Base-by-base conservation (phyloP, 2,888 invertebrate species). In the Eilema depressum region DNA sequence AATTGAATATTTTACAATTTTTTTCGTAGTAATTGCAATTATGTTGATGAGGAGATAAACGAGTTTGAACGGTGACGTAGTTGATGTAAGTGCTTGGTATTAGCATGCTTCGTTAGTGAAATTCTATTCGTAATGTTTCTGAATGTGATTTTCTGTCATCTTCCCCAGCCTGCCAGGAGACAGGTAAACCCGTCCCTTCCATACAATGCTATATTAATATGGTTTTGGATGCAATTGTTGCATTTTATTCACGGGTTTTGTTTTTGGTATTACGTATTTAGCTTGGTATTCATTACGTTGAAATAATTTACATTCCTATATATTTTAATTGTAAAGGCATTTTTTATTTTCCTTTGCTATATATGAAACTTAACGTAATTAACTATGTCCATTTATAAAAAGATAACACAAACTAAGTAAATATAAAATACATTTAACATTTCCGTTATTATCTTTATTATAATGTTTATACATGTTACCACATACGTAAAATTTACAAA, bases 131-230 rank as follows among this genome's bases (percentile, higher is more conserved):
- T 94, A 93, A 91, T 93, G 91, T 92, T 93, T 95, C 95, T 95
- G 95, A 95, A 95, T 95, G 95, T 95, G 94, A 92, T 93, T 92
- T 95, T 95, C 93, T 95, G 92, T 95, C 91, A 88, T 95, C 95
- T 95, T 95, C 84, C 94, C 86, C 95, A 95, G 95, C 95, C 95
- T 95, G 95, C 95, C 95, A 95, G 95, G 95, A 95, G 88, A 93
- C 95, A 95, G 95, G 95, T 95, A 95, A 95, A 82, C 84, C 84
- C 79, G 81, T 75, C 77, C 73, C 78, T 80, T 75, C 78, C 82
- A 84, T 83, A 81, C 76, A 82, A 81, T 71, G 87, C 88, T 82
- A 78, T 59, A 28, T 78, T 78, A 57, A 63, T 73, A 66, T 76
- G 78, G 71, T 68, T 80, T 82, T 67, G 75, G 63, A 75, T 66